These are phyloP conservation scores for Cistogaster globosa DNA, from an alignment of 2,888 invertebrate species.

Conservation along the genomic window DNA sequence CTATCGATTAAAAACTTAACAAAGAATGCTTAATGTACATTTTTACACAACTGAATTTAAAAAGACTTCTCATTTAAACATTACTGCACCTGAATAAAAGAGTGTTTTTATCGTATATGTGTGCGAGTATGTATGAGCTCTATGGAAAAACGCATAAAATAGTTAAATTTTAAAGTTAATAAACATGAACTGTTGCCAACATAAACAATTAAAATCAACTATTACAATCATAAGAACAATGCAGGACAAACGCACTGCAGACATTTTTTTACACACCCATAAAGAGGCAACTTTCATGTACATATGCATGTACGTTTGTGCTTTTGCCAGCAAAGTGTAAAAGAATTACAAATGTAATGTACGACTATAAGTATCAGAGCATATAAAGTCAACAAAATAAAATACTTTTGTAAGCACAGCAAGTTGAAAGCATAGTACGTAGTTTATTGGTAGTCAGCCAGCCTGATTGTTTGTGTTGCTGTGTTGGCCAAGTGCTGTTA, in stretches of 20 bases:
- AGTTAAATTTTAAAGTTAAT: conserved; percentile 38
- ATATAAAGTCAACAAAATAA: conserved; percentile 57
- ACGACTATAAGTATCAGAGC: conserved; percentile 51
- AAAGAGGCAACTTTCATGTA: neutral
- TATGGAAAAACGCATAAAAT: conserved; percentile 3
- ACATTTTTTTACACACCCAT: neutral
- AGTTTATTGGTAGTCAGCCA: neutral
- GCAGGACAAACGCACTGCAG: neutral
- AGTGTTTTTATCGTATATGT: neutral
- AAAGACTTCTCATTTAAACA: neutral
- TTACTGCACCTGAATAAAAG: neutral
- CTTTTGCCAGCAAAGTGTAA: conserved; percentile 3
- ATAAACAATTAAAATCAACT: conserved; percentile 64
- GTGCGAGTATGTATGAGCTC: neutral
- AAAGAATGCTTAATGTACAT: neutral
- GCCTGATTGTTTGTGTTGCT: neutral
- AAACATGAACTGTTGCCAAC: conserved; percentile 56
- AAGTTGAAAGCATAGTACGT: conserved; percentile 9
- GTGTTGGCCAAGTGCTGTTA: conserved; percentile 32
- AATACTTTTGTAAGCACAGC: conserved; percentile 36
- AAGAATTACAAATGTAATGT: conserved; percentile 39
- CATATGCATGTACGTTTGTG: neutral
- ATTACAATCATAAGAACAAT: conserved; percentile 10
- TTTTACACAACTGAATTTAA: neutral
- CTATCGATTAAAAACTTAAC: neutral